phyloP scores from a whole-genome alignment of 2,113 vertebrate species.

The Oceanites oceanicus region DNA sequence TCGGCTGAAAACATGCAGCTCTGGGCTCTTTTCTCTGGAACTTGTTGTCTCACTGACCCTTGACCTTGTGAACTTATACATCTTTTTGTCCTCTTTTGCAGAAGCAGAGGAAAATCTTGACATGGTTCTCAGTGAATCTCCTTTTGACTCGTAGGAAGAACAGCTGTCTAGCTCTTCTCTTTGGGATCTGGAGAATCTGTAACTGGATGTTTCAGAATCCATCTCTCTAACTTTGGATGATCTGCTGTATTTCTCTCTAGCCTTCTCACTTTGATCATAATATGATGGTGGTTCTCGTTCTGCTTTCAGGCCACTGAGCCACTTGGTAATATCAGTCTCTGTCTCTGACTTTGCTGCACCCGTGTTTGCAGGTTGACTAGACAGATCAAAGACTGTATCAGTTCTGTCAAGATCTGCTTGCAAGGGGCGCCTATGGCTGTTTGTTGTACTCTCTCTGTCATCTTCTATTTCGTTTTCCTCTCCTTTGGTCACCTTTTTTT shows the following conservation, averaged over 20 bases:
- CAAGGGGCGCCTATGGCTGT: conserved; percentile 5
- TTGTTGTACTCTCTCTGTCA: conserved; percentile 40
- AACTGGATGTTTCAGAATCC: conserved; percentile 76
- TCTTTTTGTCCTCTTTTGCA: conserved; percentile 60
- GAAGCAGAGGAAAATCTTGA: conserved; percentile 76
- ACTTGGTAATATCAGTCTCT: conserved; percentile 78
- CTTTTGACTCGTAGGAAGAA: conserved; percentile 60
- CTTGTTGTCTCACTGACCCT: conserved; percentile 59
- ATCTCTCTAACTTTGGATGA: conserved; percentile 65
- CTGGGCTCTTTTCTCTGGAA: conserved; percentile 70
- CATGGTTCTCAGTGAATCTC: conserved; percentile 55
- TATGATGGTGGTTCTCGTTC: conserved; percentile 72
- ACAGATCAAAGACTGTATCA: conserved; percentile 50
- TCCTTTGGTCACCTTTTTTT: conserved; percentile 88
- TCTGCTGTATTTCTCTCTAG: conserved; percentile 69
- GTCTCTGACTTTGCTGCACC: conserved; percentile 49
- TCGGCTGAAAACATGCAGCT: conserved; percentile 51
- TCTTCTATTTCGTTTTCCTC: conserved; percentile 65
- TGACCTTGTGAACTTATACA: conserved; percentile 67
- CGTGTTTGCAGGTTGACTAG: conserved; percentile 50
- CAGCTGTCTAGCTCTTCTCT: conserved; percentile 66
- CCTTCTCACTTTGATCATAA: conserved; percentile 56
- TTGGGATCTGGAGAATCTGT: conserved; percentile 76
- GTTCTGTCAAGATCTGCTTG: conserved; percentile 49
- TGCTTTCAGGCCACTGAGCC: conserved; percentile 83